Evolutionary conservation across 2,797 vertebrate genomes (phyloP).

Genomic region (Lepilemur ruficaudatus): DNA sequence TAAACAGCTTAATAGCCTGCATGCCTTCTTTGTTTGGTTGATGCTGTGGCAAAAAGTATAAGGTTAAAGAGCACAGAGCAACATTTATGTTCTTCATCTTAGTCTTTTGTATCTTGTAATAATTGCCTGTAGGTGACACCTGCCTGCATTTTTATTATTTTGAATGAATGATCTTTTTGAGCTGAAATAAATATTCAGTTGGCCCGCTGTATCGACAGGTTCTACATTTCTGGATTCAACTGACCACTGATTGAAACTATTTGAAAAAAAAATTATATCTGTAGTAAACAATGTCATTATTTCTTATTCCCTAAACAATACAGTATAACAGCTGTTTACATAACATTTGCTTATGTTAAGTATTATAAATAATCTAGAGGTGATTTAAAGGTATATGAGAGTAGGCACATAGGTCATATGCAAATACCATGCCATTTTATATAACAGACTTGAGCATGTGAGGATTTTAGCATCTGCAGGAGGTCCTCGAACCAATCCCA

Average conservation of each 20-base stretch:
- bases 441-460: background rate
- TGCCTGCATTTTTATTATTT: background rate
- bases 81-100: conserved; percentile 4
- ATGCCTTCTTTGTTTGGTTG: conserved; percentile 78
- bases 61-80: conserved; percentile 56
- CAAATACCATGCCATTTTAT: background rate
- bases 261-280: background rate
- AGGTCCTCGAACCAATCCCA: background rate
- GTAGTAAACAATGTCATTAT: background rate
- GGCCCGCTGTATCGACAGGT: background rate
- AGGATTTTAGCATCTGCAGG: background rate
- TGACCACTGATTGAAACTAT: background rate
- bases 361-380: background rate
- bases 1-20: conserved; percentile 78
- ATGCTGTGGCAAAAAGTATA: conserved; percentile 64
- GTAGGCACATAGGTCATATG: background rate
- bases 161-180: conserved; percentile 16
- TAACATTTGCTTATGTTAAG: background rate
- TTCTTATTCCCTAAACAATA: background rate
- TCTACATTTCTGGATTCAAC: background rate
- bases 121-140: conserved; percentile 31
- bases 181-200: background rate
- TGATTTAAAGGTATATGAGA: background rate
- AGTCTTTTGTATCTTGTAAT: conserved; percentile 7
- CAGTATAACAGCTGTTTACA: background rate